phyloP scores from a whole-genome alignment of 2,888 invertebrate genomes.

The Heliothis peltigera region DNA sequence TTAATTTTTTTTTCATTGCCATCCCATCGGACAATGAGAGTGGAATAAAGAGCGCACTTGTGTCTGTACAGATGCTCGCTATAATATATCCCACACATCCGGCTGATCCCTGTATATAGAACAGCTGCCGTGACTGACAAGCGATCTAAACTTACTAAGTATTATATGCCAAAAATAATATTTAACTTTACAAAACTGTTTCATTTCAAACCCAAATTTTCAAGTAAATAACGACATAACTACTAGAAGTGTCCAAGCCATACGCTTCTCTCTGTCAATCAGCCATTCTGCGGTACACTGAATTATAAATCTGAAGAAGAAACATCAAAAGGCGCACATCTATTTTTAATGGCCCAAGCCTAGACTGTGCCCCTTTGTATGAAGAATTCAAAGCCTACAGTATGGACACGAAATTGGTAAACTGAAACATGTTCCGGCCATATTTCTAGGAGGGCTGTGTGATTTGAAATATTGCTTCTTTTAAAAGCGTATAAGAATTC shows the following conservation, averaged over 20 bases:
- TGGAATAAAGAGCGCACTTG: too few species aligned
- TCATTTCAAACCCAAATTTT: constrained; percentile 1
- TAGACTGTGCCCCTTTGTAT: constrained; percentile 48
- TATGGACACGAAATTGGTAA: constrained; percentile 44
- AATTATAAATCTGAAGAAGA: constrained; percentile 61
- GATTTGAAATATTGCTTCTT: constrained; percentile 56
- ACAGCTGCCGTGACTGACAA: too few species aligned
- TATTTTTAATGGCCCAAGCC: constrained; percentile 67
- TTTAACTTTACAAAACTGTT: background rate
- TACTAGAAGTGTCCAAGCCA: constrained; percentile 44
- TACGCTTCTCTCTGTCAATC: constrained; percentile 67
- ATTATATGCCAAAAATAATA: background rate
- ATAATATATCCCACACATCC: too few species aligned
- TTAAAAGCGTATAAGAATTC: constrained; percentile 31
- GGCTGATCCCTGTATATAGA: too few species aligned
- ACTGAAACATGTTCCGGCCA: constrained; percentile 50
- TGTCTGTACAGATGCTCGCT: too few species aligned
- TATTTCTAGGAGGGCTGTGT: constrained; percentile 44
- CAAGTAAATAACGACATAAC: constrained; percentile 16
- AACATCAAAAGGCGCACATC: constrained; percentile 57
- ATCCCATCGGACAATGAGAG: too few species aligned
- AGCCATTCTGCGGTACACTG: constrained; percentile 64
- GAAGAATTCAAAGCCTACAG: constrained; percentile 60
- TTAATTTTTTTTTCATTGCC: too few species aligned
- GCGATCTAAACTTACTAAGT: too few species aligned